phyloP scores from a whole-genome alignment of 1,140 invertebrate species.

The Heliconius himera region DNA sequence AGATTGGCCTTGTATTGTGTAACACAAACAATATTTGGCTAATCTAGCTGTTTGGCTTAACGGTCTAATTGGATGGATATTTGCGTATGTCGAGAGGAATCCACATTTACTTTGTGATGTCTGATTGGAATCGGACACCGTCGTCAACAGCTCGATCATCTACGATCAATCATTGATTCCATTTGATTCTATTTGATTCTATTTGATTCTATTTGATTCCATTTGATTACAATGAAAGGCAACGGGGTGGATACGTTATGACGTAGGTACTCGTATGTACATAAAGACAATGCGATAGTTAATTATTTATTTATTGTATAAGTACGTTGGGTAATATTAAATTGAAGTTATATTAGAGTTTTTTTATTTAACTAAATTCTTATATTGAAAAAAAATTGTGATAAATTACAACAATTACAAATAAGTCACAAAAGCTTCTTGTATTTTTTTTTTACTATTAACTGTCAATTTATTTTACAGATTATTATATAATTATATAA shows the following conservation, averaged over 20 bases:
- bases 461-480: no score
- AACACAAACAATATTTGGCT: constrained; percentile 70
- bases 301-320: background rate
- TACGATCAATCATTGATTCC: constrained; percentile 28
- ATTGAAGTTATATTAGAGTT: background rate
- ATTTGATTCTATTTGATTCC: no score
- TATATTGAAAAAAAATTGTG: no score
- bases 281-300: background rate
- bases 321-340: background rate
- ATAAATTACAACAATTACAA: no score
- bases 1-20: constrained; percentile 68
- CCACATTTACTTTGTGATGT: constrained; percentile 32
- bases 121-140: constrained; percentile 32
- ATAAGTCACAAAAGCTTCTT: no score
- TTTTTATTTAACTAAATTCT: background rate
- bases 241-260: background rate
- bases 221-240: background rate
- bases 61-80: constrained; percentile 70
- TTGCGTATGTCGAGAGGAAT: constrained; percentile 52
- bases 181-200: constrained; percentile 23
- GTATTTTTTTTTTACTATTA: no score
- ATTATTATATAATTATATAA: no score
- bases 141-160: constrained; percentile 1
- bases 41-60: constrained; percentile 68
- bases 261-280: background rate